Evolutionary conservation across 1,140 invertebrate species (phyloP).

Genomic region (Brachionus koreanus): DNA sequence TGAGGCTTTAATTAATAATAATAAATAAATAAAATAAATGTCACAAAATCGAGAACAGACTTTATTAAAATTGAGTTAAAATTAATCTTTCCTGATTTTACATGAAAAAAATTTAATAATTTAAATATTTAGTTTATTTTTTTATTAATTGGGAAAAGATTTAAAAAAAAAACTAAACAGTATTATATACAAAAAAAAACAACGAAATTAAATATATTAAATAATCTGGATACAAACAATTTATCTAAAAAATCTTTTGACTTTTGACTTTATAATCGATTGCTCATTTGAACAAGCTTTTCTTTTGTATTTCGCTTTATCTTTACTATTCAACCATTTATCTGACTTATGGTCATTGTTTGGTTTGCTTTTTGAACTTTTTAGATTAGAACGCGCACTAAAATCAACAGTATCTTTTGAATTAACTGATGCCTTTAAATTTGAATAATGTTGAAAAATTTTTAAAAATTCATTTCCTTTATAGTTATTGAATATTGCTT

Average conservation of each 20-base stretch:
- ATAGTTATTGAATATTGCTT: constrained; percentile 81
- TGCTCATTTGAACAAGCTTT: neutral
- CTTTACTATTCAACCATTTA: constrained; percentile 18
- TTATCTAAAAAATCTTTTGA: neutral
- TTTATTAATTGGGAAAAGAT: neutral
- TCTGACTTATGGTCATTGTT: neutral
- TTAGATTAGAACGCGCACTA: neutral
- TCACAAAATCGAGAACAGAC: too few species aligned
- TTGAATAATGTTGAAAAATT: constrained; percentile 34
- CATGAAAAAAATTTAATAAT: too few species aligned
- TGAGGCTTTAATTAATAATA: too few species aligned
- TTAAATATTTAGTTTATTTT: neutral
- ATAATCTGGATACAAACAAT: neutral
- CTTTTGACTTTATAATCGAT: neutral
- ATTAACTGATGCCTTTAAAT: neutral
- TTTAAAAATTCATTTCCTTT: constrained; percentile 63
- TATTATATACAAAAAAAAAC: neutral
- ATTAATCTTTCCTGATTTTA: too few species aligned
- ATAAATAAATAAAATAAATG: too few species aligned
- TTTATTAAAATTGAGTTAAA: too few species aligned
- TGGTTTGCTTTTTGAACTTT: neutral
- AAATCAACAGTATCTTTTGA: neutral
- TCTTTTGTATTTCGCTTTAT: neutral
- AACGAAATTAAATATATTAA: neutral
- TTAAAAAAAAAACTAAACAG: neutral